Percentiles rank a stretch among this genome's conserved stretches.
Evolutionary conservation across 2,888 invertebrate species (phyloP).

Genomic region (Sinodicranocentrus sp.): DNA sequence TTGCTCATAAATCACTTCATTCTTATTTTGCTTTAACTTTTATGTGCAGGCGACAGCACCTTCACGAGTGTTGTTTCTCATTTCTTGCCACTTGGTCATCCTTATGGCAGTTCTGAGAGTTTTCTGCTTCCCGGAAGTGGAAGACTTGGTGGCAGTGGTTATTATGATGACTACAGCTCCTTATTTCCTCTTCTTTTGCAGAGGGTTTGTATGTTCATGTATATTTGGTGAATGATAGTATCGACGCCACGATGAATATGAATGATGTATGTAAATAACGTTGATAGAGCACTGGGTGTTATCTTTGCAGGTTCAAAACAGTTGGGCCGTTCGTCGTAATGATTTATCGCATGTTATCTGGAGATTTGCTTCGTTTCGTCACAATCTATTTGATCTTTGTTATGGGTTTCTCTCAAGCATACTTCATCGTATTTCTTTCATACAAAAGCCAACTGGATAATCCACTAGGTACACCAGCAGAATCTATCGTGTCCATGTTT

Average conservation of each 20-base stretch:
- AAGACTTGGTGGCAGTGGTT: constrained; percentile 94
- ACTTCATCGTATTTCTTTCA: constrained; percentile 93
- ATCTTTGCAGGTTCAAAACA: constrained; percentile 89
- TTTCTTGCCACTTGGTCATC: constrained; percentile 94
- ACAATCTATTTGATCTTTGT: constrained; percentile 98
- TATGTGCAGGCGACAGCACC: constrained; percentile 89
- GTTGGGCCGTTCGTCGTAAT: constrained; percentile 99
- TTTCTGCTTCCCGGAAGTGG: constrained; percentile 90
- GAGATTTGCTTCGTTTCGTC: constrained; percentile 96
- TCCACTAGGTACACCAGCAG: constrained; percentile 94
- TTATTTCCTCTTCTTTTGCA: constrained; percentile 97
- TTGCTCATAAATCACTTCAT: too few species aligned
- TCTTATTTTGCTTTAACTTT: neutral
- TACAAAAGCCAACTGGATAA: constrained; percentile 88
- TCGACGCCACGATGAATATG: too few species aligned
- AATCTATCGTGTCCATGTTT: constrained; percentile 98
- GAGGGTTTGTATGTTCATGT: constrained; percentile 78
- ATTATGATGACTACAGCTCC: constrained; percentile 98
- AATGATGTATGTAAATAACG: neutral
- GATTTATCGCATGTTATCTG: constrained; percentile 99
- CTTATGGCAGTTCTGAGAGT: constrained; percentile 88
- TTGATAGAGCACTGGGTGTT: neutral
- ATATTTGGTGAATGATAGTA: neutral
- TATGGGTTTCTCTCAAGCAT: constrained; percentile 98
- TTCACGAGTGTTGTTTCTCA: constrained; percentile 94